These are phyloP conservation scores for Drosophila burlai DNA, from an alignment of 1,140 invertebrate genomes.

Conservation along the genomic window DNA sequence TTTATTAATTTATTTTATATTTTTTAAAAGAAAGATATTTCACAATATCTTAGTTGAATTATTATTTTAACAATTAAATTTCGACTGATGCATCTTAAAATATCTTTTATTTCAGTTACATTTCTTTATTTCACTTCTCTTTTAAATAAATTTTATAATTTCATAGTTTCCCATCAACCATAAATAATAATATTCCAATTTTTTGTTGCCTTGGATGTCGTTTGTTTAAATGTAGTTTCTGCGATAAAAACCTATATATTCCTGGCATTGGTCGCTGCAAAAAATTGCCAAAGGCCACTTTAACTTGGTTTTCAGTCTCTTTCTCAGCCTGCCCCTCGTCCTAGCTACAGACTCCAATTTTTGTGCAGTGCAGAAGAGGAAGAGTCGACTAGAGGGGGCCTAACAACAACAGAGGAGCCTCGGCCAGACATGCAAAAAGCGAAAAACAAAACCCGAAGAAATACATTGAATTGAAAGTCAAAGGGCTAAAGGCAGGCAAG, in stretches of 20 bases:
- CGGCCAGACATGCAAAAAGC: constrained; percentile 70
- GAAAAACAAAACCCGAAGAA: constrained; percentile 36
- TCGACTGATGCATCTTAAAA: no score
- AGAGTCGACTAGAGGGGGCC: constrained; percentile 15
- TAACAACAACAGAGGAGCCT: constrained; percentile 15
- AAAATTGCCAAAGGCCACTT: constrained; percentile 72
- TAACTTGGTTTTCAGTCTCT: constrained; percentile 42
- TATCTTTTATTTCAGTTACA: no score
- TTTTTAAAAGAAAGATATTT: neutral
- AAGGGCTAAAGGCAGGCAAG: constrained; percentile 25
- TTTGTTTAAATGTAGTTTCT: constrained; percentile 59
- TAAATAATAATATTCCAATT: no score
- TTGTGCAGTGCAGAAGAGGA: constrained; percentile 31
- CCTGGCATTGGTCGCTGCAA: constrained; percentile 51
- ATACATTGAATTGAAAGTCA: constrained; percentile 46
- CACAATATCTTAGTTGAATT: no score
- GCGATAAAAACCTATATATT: neutral
- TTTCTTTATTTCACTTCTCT: neutral
- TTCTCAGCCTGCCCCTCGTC: constrained; percentile 8
- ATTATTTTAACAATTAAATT: no score
- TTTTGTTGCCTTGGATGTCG: no score
- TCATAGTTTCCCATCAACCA: no score
- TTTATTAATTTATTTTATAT: neutral
- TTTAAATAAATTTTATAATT: neutral
- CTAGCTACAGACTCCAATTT: constrained; percentile 54